Evolutionary conservation across 1,140 invertebrate genomes (phyloP).

Genomic region (Drosophila saltans): DNA sequence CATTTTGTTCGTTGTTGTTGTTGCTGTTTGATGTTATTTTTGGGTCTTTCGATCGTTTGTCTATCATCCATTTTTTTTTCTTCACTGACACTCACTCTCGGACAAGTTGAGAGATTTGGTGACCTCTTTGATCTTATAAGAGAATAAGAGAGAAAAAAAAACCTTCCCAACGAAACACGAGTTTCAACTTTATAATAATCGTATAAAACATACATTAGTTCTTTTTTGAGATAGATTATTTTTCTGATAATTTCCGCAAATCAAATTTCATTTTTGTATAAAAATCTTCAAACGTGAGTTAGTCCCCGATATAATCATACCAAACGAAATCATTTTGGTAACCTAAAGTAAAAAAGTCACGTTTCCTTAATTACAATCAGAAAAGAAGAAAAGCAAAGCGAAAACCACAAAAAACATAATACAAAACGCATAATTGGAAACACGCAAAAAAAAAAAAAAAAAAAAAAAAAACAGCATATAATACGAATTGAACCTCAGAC

Average conservation of each 20-base stretch:
- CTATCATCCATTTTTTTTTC: constrained; percentile 66
- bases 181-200: constrained; percentile 61
- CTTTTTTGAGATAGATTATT: background rate
- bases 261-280: constrained; percentile 56
- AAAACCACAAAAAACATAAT: constrained; percentile 69
- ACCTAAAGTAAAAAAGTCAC: constrained; percentile 64
- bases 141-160: constrained; percentile 26
- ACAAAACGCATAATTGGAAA: constrained; percentile 81
- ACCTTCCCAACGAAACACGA: constrained; percentile 70
- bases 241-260: constrained; percentile 65
- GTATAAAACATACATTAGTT: constrained; percentile 25
- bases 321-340: constrained; percentile 21
- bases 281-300: constrained; percentile 68
- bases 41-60: constrained; percentile 40
- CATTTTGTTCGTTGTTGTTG: constrained; percentile 69
- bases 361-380: constrained; percentile 79
- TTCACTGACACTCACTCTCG: constrained; percentile 36
- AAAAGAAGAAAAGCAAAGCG: constrained; percentile 58
- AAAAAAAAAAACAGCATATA: constrained; percentile 34
- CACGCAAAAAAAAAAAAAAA: constrained; percentile 67
- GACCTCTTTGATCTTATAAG: constrained; percentile 70
- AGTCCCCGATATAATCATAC: constrained; percentile 43
- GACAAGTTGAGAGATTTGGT: constrained; percentile 73
- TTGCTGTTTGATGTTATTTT: constrained; percentile 13
- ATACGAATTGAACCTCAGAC: constrained; percentile 9